Evolutionary conservation across 2,797 vertebrate genomes (phyloP).

Genomic region (Nothura maculosa): DNA sequence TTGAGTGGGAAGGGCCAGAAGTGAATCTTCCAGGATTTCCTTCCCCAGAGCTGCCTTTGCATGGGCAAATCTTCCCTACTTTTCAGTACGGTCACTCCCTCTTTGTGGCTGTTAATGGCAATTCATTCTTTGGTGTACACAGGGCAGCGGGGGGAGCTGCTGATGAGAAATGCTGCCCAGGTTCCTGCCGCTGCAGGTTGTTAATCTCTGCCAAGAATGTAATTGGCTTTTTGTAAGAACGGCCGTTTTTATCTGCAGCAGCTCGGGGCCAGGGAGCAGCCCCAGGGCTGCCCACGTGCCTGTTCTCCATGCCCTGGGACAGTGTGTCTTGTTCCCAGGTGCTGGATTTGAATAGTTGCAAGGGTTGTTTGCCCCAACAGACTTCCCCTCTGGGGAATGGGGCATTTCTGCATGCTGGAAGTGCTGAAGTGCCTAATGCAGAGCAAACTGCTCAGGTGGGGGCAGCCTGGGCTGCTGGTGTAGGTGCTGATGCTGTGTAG

Average conservation of each 20-base stretch:
- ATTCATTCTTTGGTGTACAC: background rate
- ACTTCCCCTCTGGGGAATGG: background rate
- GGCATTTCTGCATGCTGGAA: background rate
- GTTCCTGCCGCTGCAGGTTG: background rate
- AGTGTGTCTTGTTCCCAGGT: background rate
- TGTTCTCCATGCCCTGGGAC: background rate
- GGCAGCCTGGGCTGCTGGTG: rapidly evolving
- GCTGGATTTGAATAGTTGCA: background rate
- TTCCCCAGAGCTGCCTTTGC: slow-evolving; percentile 18
- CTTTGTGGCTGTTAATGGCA: background rate
- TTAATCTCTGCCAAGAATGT: background rate
- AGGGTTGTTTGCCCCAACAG: background rate
- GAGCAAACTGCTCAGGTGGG: rapidly evolving
- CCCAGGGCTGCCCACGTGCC: background rate
- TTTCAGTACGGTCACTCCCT: rapidly evolving
- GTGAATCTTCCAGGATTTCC: background rate
- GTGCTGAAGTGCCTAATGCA: rapidly evolving
- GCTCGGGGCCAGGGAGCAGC: background rate
- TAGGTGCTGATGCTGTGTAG: rapidly evolving
- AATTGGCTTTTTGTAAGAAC: background rate
- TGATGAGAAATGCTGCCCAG: background rate
- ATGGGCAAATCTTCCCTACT: background rate
- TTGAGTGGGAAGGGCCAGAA: background rate
- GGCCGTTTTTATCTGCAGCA: background rate
- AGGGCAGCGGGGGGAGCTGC: background rate